Percentiles rank a stretch among this genome's conserved stretches.
phyloP scores from a whole-genome alignment of 2,113 vertebrate genomes.

The Neodontobutis hainanensis region DNA sequence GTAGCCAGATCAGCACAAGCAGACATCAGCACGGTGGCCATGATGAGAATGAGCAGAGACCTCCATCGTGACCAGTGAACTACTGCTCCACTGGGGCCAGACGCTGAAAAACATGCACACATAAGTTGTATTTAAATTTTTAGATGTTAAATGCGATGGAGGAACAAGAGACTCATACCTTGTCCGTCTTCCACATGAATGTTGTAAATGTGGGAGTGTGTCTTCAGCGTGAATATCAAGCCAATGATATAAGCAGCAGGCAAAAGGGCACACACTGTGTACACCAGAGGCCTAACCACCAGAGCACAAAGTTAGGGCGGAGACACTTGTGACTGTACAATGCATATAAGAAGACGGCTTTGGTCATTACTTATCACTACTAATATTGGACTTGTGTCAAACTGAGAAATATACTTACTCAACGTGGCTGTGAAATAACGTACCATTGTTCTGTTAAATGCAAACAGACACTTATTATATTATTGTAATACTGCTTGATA shows the following conservation, averaged over 20 bases:
- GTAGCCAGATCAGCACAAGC: slow-evolving; percentile 87
- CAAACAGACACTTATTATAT: slow-evolving; percentile 5
- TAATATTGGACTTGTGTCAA: not conserved
- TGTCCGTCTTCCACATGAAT: slow-evolving; percentile 81
- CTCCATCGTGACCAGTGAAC: slow-evolving; percentile 85
- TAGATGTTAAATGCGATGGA: not conserved
- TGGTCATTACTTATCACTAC: not conserved
- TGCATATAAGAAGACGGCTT: too few species aligned
- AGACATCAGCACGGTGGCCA: slow-evolving; percentile 86
- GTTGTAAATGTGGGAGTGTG: slow-evolving; percentile 86
- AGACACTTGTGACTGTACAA: too few species aligned
- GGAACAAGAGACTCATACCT: slow-evolving; percentile 69
- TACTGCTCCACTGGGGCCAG: slow-evolving; percentile 70
- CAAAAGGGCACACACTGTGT: slow-evolving; percentile 79
- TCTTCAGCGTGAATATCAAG: slow-evolving; percentile 87
- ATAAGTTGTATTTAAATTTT: not conserved
- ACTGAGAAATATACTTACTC: slow-evolving; percentile 78
- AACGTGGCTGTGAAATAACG: slow-evolving; percentile 85
- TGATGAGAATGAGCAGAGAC: slow-evolving; percentile 84
- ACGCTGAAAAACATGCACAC: slow-evolving; percentile 32
- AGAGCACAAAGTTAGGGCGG: not conserved
- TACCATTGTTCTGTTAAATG: slow-evolving; percentile 75
- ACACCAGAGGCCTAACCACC: slow-evolving; percentile 79
- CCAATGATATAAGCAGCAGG: slow-evolving; percentile 82
- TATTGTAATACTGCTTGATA: not conserved